Evolutionary conservation across 2,888 invertebrate genomes (phyloP).

Genomic region (Elgonia sp.): DNA sequence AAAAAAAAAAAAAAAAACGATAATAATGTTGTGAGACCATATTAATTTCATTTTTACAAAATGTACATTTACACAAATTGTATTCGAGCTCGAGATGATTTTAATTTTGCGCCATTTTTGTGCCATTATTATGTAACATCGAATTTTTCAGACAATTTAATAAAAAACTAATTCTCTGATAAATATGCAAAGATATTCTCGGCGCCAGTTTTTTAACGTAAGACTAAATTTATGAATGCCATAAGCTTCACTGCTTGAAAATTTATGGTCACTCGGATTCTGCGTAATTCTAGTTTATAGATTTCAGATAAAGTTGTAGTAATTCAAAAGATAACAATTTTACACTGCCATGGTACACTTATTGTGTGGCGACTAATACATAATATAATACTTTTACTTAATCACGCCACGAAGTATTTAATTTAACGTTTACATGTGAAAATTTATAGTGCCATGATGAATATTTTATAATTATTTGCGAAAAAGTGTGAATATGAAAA

Average conservation of each 20-base stretch:
- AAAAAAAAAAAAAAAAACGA: neutral
- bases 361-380: neutral
- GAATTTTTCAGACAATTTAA: slow-evolving; percentile 6
- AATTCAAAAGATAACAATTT: neutral
- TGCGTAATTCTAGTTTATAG: neutral
- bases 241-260: slow-evolving; percentile 6
- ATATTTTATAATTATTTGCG: too few relatives aligned
- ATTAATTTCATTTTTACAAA: neutral
- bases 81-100: slow-evolving; percentile 12
- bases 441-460: too few relatives aligned
- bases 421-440: neutral
- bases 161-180: neutral
- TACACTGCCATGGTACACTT: neutral
- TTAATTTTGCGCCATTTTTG: slow-evolving; percentile 27
- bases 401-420: slow-evolving; percentile 1
- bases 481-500: too few relatives aligned
- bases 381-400: neutral
- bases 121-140: neutral
- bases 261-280: slow-evolving; percentile 5
- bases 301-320: neutral
- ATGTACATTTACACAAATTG: neutral
- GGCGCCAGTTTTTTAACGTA: neutral
- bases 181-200: neutral
- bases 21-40: neutral
- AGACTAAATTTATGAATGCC: neutral